Conservation (phyloP, 2,797 vertebrate genomes). For the Spinus pinus region DNA sequence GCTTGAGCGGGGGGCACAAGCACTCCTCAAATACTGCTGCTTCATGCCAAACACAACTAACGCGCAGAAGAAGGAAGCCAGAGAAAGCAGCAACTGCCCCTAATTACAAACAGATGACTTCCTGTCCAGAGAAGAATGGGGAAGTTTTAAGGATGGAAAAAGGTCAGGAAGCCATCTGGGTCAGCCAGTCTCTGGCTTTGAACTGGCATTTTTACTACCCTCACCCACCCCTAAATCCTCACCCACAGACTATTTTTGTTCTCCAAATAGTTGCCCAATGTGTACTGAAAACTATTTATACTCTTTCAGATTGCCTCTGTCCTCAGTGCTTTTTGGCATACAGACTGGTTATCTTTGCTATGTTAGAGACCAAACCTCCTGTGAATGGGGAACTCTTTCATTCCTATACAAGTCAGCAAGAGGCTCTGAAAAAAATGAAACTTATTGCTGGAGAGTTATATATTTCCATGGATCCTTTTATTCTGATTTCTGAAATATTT, state of each 20-base stretch:
- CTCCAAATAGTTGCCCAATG: constrained; percentile 73
- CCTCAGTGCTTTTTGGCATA: constrained; percentile 53
- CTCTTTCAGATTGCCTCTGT: constrained; percentile 58
- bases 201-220: constrained; percentile 63
- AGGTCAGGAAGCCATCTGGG: constrained; percentile 67
- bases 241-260: constrained; percentile 72
- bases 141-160: constrained; percentile 59
- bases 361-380: neutral
- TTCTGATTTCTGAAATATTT: neutral
- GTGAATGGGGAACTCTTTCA: neutral
- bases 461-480: neutral
- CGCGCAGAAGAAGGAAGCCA: constrained; percentile 58
- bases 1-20: neutral
- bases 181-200: constrained; percentile 54
- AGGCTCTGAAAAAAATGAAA: neutral
- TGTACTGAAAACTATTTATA: constrained; percentile 76
- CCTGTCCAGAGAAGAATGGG: constrained; percentile 29
- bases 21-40: constrained; percentile 45
- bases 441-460: neutral
- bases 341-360: constrained; percentile 62
- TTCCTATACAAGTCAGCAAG: neutral
- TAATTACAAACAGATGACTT: constrained; percentile 69
- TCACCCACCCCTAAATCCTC: constrained; percentile 18
- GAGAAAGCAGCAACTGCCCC: constrained; percentile 57
- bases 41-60: constrained; percentile 70